Evolutionary conservation across 92 coral and sea anemone genomes (phyloP), one percentile per base, ranked within the genome.

Genomic region (Heliopora coerulea): DNA sequence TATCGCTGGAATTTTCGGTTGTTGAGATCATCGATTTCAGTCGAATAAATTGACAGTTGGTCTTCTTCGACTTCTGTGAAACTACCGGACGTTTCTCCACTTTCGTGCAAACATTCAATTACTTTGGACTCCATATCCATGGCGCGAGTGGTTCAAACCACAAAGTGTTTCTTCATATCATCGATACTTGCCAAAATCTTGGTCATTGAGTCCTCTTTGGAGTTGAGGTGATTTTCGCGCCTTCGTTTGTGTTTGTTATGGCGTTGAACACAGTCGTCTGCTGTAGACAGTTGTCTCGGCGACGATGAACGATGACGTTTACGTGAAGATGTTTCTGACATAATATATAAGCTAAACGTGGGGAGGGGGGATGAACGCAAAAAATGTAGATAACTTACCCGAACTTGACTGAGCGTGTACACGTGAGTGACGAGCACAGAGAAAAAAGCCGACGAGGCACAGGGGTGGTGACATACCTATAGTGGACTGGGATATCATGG

Each of bases 391-490:
- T 15, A n/a, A n/a, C n/a, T n/a, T n/a, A n/a, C n/a, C n/a, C n/a
- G n/a, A n/a, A 65, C 72, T 65, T 65, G 41, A 54, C 72, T 65
- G 30, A 65, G 54, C 33, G 72, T 50, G n/a, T 65, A 21, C 72
- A 39, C 72, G 72, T 65, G 72, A 39, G 72, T 30, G 56, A n/a
- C n/a, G n/a, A 62, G 68, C 68, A 62, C 68, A 48, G 18, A 39
- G 35, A 21, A 41, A 39, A 65, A 39, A 65, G 72, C 54, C 68
- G 48, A 62, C 4, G 23, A 62, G 44, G 44, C 68, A 62, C 39
- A 4, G 39, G 39, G 39, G 65, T 2, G 17, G 52, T 8, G 12
- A n/a, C 12, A 3, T 15, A 46, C n/a, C 15, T 46, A n/a, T 46
- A 46, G 7, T 10, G 14, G 14, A 46, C 52, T 46, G n/a, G 52